phyloP scores from a whole-genome alignment of 1,140 invertebrate species.

The Brachionus rotundiformis region DNA sequence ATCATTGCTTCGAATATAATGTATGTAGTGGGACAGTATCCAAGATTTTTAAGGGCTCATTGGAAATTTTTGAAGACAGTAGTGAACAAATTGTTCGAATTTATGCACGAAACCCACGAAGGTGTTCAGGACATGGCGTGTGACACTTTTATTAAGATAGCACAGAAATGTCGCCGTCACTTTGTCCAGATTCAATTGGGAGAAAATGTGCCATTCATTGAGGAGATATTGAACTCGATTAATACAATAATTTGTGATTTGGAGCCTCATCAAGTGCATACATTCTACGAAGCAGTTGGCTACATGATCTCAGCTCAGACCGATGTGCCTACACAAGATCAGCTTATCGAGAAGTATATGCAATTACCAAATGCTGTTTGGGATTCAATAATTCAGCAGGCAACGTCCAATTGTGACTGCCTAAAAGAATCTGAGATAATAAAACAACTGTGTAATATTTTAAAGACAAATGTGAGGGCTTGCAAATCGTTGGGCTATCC shows the following conservation, averaged over 20 bases:
- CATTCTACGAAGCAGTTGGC: conserved; percentile 98
- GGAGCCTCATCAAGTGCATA: conserved; percentile 96
- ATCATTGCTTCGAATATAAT: conserved; percentile 99
- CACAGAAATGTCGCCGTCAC: conserved; percentile 95
- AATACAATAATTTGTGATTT: conserved; percentile 98
- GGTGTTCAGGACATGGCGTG: conserved; percentile 98
- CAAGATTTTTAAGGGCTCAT: conserved; percentile 94
- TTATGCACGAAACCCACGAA: conserved; percentile 99
- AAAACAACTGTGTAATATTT: conserved; percentile 92
- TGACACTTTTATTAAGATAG: conserved; percentile 99
- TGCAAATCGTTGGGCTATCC: conserved; percentile 94
- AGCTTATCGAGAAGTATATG: conserved; percentile 96
- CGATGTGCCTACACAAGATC: conserved; percentile 81
- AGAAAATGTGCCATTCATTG: conserved; percentile 95
- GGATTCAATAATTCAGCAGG: conserved; percentile 97
- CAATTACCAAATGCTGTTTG: conserved; percentile 94
- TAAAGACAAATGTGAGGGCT: conserved; percentile 97
- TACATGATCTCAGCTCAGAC: conserved; percentile 96
- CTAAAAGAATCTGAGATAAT: conserved; percentile 93
- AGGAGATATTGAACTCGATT: conserved; percentile 94
- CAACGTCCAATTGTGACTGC: conserved; percentile 91
- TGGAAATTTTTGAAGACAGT: conserved; percentile 99
- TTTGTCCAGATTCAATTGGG: conserved; percentile 92
- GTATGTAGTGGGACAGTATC: conserved; percentile 99
- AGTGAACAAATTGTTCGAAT: conserved; percentile 99